Evolutionary conservation across 2,888 invertebrate species (phyloP), one percentile per base, ranked within the genome.

Genomic region (Drosophila nigricruria): DNA sequence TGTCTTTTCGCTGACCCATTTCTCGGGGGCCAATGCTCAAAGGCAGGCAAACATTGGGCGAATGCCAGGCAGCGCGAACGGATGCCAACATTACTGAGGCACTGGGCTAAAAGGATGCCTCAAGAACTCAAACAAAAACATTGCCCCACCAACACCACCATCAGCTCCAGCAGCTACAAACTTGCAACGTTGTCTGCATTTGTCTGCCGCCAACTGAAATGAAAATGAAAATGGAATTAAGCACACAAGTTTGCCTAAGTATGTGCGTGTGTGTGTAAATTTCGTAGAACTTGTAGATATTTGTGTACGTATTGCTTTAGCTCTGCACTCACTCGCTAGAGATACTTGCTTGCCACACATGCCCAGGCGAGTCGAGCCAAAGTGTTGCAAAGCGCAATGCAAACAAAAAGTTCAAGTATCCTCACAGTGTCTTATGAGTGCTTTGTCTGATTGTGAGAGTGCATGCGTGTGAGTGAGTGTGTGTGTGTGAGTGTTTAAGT

Each of bases 141-240:
- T 38, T 25, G 50, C 16, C 5, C 16, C 9, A 0, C 2, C 27
- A 0, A n/a, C 5, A 5, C 5, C 27, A 2, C 10, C 18, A 14
- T 5, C 30, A 10, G n/a, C 34, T n/a, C 1, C 12, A 4, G n/a
- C 20, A 16, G 16, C 32, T 32, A 9, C 20, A 50, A 50, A 16
- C 50, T 52, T 34, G 50, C 50, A 52, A 34, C 50, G 50, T 50
- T 50, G 32, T 50, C 50, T 50, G 50, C 32, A 50, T 50, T 50
- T 50, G 50, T 50, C 50, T 50, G 50, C 50, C 50, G 50, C 69
- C 64, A 60, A 82, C 83, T 73, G 73, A 79, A 83, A 83, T 69
- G 69, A 81, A 77, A 78, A 79, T 88, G 85, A 89, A 84, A 84
- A 89, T 84, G 83, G 88, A 89, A 89, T 84, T 89, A 89, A 84